These are phyloP conservation scores for Cheilosia urbana DNA, from an alignment of 2,888 invertebrate species.

Conservation along the genomic window DNA sequence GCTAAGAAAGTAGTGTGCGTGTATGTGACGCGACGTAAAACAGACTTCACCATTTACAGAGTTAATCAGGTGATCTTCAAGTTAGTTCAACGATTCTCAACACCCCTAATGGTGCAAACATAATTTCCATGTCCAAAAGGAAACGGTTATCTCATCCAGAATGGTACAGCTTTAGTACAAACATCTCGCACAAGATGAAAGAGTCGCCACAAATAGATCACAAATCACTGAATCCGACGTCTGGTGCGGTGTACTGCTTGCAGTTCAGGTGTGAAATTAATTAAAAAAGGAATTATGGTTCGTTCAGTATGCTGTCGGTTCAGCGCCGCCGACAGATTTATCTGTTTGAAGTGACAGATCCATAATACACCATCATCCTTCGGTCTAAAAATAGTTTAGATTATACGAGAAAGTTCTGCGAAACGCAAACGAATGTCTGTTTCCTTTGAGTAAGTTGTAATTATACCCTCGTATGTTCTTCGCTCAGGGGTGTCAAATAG, in stretches of 20 bases:
- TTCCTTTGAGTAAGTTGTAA: slow-evolving; percentile 7
- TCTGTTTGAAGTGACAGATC: slow-evolving; percentile 68
- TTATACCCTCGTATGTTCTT: slow-evolving; percentile 16
- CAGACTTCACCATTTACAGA: slow-evolving; percentile 37
- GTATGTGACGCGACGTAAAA: slow-evolving; percentile 19
- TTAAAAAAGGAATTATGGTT: slow-evolving; percentile 60
- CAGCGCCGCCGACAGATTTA: slow-evolving; percentile 60
- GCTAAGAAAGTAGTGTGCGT: slow-evolving; percentile 19
- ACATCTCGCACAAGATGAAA: slow-evolving; percentile 50
- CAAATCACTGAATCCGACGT: not conserved
- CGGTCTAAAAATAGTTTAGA: slow-evolving; percentile 57
- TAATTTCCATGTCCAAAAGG: slow-evolving; percentile 3
- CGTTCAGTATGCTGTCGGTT: slow-evolving; percentile 28
- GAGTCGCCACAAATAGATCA: slow-evolving; percentile 45
- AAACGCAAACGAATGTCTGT: slow-evolving; percentile 36
- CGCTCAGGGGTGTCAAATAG: slow-evolving; percentile 31
- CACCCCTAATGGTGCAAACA: not conserved
- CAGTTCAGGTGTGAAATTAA: slow-evolving; percentile 69
- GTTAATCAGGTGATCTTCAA: slow-evolving; percentile 39
- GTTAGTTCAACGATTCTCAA: slow-evolving; percentile 2
- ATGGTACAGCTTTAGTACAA: not conserved
- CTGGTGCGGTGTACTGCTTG: not conserved
- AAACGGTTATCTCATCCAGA: slow-evolving; percentile 18
- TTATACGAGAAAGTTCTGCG: slow-evolving; percentile 28
- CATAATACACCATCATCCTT: slow-evolving; percentile 64